phyloP scores from a whole-genome alignment of 2,888 invertebrate species.

The Calameuta filiformis region DNA sequence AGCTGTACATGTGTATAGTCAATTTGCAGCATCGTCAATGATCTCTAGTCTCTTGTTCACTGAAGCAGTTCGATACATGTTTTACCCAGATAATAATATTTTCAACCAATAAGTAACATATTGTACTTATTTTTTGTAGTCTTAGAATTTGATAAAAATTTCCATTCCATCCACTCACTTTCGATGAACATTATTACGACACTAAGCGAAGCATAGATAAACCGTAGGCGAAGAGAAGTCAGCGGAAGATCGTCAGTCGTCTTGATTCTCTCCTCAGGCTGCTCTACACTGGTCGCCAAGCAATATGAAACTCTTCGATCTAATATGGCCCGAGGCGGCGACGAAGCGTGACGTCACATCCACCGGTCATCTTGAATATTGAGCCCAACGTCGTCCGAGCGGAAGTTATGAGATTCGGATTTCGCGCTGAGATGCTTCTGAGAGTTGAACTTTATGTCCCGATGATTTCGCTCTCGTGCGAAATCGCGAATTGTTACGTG shows the following conservation, averaged over 20 bases:
- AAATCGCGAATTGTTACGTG: conserved; percentile 6
- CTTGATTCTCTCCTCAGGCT: background rate
- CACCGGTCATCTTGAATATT: conserved; percentile 65
- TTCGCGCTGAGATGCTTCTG: conserved; percentile 30
- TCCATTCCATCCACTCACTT: background rate
- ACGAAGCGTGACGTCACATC: conserved; percentile 65
- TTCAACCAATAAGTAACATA: background rate
- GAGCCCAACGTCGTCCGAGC: conserved; percentile 59
- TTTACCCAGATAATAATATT: background rate
- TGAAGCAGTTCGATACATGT: background rate
- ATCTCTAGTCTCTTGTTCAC: background rate
- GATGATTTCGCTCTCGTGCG: conserved; percentile 40
- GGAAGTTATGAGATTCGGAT: conserved; percentile 65
- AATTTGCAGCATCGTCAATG: background rate
- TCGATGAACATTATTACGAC: conserved; percentile 57
- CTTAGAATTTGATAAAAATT: background rate
- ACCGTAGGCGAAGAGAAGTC: conserved; percentile 30
- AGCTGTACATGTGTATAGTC: background rate
- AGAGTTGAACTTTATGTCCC: conserved; percentile 37
- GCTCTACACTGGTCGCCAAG: conserved; percentile 37
- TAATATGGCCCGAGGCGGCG: conserved; percentile 64
- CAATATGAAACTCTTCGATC: conserved; percentile 64
- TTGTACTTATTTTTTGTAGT: background rate
- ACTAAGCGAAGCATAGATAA: conserved; percentile 53
- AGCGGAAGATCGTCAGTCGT: background rate